Percentiles rank a stretch among this genome's conserved stretches.
These are phyloP conservation scores for Calliopum simillimum DNA, from an alignment of 2,888 invertebrate species.

Conservation along the genomic window DNA sequence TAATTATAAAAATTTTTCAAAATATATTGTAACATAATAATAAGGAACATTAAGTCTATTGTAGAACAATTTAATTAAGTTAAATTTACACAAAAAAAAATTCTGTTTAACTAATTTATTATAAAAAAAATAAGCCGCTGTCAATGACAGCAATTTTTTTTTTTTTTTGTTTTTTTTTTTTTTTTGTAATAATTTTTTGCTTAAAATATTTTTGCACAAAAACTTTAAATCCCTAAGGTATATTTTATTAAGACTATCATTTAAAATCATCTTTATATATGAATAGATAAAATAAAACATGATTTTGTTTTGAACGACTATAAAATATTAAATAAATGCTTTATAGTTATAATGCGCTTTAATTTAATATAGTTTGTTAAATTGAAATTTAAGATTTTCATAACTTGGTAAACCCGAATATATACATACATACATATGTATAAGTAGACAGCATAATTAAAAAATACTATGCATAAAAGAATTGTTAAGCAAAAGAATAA, in stretches of 20 bases:
- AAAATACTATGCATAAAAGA: neutral
- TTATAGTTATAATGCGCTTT: neutral
- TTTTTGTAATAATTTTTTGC: too few relatives aligned
- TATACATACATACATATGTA: neutral
- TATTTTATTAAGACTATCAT: too few relatives aligned
- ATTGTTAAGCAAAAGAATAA: neutral
- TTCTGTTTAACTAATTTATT: neutral
- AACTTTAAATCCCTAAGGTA: too few relatives aligned
- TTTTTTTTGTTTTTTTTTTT: too few relatives aligned
- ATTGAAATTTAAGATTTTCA: slow-evolving; percentile 25
- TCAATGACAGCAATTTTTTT: too few relatives aligned
- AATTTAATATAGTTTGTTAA: slow-evolving; percentile 19
- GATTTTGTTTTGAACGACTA: too few relatives aligned
- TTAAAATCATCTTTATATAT: neutral
- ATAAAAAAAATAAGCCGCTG: neutral
- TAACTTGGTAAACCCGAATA: too few relatives aligned
- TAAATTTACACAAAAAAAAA: slow-evolving; percentile 2
- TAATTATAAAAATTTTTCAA: slow-evolving; percentile 16
- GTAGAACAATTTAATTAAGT: slow-evolving; percentile 11
- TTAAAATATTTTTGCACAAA: too few relatives aligned
- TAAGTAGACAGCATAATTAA: neutral
- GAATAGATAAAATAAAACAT: neutral
- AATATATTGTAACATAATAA: slow-evolving; percentile 10
- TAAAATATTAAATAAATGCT: slow-evolving; percentile 5
- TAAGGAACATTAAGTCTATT: slow-evolving; percentile 26